Evolutionary conservation across 2,797 vertebrate genomes (phyloP).

Genomic region (Pangasius larnaudii): DNA sequence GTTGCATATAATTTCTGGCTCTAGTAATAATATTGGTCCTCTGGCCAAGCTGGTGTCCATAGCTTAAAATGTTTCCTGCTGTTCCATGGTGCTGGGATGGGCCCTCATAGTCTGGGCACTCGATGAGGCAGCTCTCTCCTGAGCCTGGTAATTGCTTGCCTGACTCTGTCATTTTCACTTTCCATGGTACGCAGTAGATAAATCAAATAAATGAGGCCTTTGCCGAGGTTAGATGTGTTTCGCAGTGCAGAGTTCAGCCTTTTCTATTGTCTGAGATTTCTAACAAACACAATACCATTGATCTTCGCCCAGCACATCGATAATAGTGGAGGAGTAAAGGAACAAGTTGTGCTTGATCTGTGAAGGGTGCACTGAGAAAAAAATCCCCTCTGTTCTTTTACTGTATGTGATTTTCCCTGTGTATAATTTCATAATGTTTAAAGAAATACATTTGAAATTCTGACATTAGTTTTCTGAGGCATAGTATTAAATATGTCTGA

Average conservation of each 20-base stretch:
- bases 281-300: slow-evolving; percentile 61
- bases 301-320: slow-evolving; percentile 59
- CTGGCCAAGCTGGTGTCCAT: background rate
- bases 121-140: slow-evolving; percentile 36
- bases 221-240: slow-evolving; percentile 57
- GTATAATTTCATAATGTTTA: slow-evolving; percentile 19
- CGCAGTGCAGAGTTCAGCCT: slow-evolving; percentile 57
- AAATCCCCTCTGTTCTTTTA: slow-evolving; percentile 29
- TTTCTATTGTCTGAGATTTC: slow-evolving; percentile 62
- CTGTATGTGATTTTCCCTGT: slow-evolving; percentile 7
- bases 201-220: slow-evolving; percentile 65
- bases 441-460: slow-evolving; percentile 5
- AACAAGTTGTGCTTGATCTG: slow-evolving; percentile 50
- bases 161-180: slow-evolving; percentile 61
- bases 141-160: slow-evolving; percentile 59
- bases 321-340: slow-evolving; percentile 50
- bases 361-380: slow-evolving; percentile 14
- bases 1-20: slow-evolving; percentile 8
- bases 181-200: slow-evolving; percentile 57
- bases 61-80: slow-evolving; percentile 14
- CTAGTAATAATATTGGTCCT: slow-evolving; percentile 6
- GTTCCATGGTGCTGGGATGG: slow-evolving; percentile 25
- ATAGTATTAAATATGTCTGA: background rate
- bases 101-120: slow-evolving; percentile 13
- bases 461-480: background rate